Base-by-base conservation (phyloP, 2,113 vertebrate genomes). In the Oxygymnocypris stewartii region DNA sequence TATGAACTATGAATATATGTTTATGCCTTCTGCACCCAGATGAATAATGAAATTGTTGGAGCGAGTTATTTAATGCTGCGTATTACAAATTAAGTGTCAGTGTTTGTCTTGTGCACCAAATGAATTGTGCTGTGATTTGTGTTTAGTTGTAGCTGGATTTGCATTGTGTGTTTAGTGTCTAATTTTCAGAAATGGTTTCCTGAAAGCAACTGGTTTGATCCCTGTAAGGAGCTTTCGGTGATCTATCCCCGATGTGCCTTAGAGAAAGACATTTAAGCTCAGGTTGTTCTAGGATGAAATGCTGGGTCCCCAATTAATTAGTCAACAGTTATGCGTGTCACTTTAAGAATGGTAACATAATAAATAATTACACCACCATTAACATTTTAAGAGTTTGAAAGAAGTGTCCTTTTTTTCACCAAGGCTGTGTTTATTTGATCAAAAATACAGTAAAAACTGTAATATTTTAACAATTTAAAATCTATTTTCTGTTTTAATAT, bases 61-160 rank as follows among this genome's bases (percentile, higher is more conserved):
- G 6, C 23, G 49, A 31, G 37, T 80, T 88, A 74, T 85, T 49
- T 78, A 35, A 78, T 44, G 78, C 47, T 31, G 77, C 42, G 40
- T 44, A 16, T 54, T 82, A 80, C 5, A 59, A 87, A 84, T 85
- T 85, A 47, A 44, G 54, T 65, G 13, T 20, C 73, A 35, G 49
- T 79, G 74, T 90, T 85, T 61, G 71, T 79, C 37, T 42, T 82
- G 51, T 57, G 86, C 35, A 54, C 47, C 13, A 59, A 59, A 59
- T 59, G 7, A 59, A 57, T n/a, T 57, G 54, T 20, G 54, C 57
- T 59, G 57, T 59, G 57, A 8, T 59, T 57, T 16, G 18, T 16
- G 6, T 23, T 59, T 0, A 0, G 18, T 35, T 40, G 14, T 67
- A 31, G 37, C 35, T 73, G 69, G 40, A 73, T 73, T 40, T 40